Percentiles rank a stretch among this genome's conserved stretches.
These are phyloP conservation scores for Poeciliopsis gracilis DNA, from an alignment of 2,797 vertebrate species.

Conservation along the genomic window DNA sequence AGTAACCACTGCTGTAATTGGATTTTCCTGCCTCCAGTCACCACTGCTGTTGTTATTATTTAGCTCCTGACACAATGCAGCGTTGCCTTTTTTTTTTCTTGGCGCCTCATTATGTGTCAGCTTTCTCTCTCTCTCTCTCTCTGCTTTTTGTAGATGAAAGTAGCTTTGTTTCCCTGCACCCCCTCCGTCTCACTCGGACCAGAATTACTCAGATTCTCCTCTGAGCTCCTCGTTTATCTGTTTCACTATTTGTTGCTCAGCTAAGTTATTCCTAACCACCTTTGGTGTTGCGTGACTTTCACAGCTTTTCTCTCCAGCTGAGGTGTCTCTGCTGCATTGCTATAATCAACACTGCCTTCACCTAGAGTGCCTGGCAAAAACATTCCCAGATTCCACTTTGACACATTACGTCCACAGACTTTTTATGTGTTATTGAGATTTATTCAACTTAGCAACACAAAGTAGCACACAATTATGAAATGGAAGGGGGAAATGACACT, in stretches of 20 bases:
- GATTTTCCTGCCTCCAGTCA: conserved; percentile 49
- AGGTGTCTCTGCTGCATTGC: conserved; percentile 39
- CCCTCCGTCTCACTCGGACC: conserved; percentile 4
- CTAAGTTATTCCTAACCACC: conserved; percentile 37
- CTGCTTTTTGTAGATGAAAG: conserved; percentile 32
- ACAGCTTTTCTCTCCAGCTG: conserved; percentile 45
- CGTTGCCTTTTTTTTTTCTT: conserved; percentile 7
- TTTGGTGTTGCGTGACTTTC: conserved; percentile 41
- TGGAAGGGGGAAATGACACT: not conserved
- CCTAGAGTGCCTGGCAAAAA: not conserved
- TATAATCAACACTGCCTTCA: conserved; percentile 21
- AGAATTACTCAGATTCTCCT: conserved; percentile 35
- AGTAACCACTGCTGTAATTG: conserved; percentile 61
- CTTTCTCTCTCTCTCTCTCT: conserved; percentile 9
- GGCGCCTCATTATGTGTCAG: conserved; percentile 56
- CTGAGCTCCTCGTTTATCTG: conserved; percentile 45
- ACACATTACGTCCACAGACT: not conserved
- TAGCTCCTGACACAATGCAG: conserved; percentile 56
- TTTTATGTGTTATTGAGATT: not conserved
- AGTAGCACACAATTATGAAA: not conserved
- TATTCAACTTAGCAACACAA: not conserved
- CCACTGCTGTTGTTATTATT: conserved; percentile 55
- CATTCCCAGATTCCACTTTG: not conserved
- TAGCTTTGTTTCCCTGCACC: conserved; percentile 1
- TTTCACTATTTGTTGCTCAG: conserved; percentile 47